Evolutionary conservation across 2,113 vertebrate species (phyloP).

Genomic region (Copsychus sechellarum): DNA sequence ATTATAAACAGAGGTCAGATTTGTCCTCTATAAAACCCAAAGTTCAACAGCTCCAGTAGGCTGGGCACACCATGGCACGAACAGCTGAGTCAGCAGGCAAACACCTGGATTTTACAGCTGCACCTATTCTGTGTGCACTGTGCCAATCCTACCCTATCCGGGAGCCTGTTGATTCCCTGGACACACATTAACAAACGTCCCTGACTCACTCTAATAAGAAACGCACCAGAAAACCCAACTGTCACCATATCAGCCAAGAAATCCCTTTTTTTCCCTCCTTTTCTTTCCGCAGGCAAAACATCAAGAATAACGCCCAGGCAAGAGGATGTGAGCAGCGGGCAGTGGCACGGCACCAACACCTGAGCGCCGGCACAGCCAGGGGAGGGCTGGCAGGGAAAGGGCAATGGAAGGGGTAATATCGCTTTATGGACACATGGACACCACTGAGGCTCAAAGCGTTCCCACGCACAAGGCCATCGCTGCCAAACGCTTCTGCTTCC

Average conservation of each 20-base stretch:
- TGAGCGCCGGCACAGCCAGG: background rate
- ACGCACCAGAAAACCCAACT: background rate
- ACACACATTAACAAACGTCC: background rate
- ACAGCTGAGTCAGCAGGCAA: background rate
- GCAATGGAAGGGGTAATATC: accelerated
- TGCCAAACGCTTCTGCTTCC: background rate
- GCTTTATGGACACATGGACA: accelerated
- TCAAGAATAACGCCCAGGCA: accelerated
- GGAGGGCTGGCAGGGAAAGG: background rate
- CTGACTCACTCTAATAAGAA: background rate
- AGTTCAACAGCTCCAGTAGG: background rate
- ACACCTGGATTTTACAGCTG: background rate
- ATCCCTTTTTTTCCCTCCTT: background rate
- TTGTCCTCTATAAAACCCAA: background rate
- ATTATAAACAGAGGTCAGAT: background rate
- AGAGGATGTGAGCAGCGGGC: accelerated
- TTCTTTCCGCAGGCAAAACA: too few species aligned
- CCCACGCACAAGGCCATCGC: background rate
- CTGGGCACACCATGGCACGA: background rate
- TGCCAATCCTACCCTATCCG: background rate
- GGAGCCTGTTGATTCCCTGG: background rate
- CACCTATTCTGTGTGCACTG: background rate
- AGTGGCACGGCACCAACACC: accelerated
- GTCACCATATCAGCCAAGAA: background rate
- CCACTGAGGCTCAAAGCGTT: background rate